phyloP scores from a whole-genome alignment of 2,888 invertebrate genomes.

The Nemapogon koenigi region DNA sequence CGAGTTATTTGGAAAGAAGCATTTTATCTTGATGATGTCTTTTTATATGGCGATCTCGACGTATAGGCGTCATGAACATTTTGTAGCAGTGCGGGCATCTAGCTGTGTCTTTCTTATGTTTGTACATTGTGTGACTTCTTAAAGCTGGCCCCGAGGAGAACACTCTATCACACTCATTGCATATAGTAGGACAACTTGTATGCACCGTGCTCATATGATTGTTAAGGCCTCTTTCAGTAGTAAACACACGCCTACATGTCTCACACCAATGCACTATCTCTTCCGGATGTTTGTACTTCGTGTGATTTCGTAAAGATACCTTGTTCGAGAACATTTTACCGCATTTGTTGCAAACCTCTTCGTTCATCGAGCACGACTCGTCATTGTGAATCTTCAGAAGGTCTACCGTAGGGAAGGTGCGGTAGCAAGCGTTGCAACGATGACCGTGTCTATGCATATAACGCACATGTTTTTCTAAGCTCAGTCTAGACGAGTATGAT shows the following conservation, averaged over 20 bases:
- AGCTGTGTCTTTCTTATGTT: slow-evolving; percentile 25
- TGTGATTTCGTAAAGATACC: slow-evolving; percentile 33
- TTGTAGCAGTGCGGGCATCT: slow-evolving; percentile 30
- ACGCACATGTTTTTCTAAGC: slow-evolving; percentile 35
- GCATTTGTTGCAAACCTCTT: slow-evolving; percentile 29
- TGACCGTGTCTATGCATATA: slow-evolving; percentile 36
- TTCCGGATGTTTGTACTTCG: slow-evolving; percentile 36
- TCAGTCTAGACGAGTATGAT: slow-evolving; percentile 34
- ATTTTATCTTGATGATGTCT: slow-evolving; percentile 14
- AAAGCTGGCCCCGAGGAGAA: slow-evolving; percentile 28
- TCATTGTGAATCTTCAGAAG: slow-evolving; percentile 25
- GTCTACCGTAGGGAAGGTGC: slow-evolving; percentile 25
- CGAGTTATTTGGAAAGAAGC: not conserved
- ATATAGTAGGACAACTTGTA: slow-evolving; percentile 26
- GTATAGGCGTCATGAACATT: slow-evolving; percentile 24
- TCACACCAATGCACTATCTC: slow-evolving; percentile 26
- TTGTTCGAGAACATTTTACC: slow-evolving; percentile 29
- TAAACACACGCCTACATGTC: slow-evolving; percentile 31
- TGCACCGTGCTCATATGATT: slow-evolving; percentile 34
- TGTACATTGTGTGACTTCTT: slow-evolving; percentile 32
- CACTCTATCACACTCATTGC: slow-evolving; percentile 25
- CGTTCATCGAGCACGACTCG: slow-evolving; percentile 24
- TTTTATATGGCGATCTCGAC: slow-evolving; percentile 25
- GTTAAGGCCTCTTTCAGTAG: slow-evolving; percentile 24
- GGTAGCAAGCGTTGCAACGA: slow-evolving; percentile 36